Evolutionary conservation across 2,888 invertebrate genomes (phyloP).

Genomic region (Leuctra nigra): DNA sequence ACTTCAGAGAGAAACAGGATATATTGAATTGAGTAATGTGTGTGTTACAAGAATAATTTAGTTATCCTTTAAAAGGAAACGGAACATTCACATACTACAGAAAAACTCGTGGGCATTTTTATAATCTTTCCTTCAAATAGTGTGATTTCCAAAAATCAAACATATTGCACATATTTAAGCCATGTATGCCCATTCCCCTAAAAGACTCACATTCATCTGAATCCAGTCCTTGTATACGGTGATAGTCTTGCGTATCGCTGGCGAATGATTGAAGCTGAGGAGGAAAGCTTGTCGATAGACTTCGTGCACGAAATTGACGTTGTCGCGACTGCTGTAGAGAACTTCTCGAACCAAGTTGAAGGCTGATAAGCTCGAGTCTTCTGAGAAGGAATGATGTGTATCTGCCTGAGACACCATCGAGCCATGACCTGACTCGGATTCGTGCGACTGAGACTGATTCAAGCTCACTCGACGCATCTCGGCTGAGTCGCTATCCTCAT

Average conservation of each 20-base stretch:
- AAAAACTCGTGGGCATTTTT: too few relatives aligned
- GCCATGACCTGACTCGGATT: slow-evolving; percentile 29
- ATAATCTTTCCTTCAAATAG: too few relatives aligned
- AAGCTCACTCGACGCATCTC: slow-evolving; percentile 42
- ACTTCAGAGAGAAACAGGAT: too few relatives aligned
- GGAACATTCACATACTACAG: too few relatives aligned
- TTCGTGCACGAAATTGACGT: slow-evolving; percentile 92
- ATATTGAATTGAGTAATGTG: too few relatives aligned
- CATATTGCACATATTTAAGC: too few relatives aligned
- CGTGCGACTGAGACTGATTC: slow-evolving; percentile 34
- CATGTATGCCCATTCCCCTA: too few relatives aligned
- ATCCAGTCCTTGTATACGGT: slow-evolving; percentile 95
- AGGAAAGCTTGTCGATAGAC: slow-evolving; percentile 89
- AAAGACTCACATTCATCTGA: slow-evolving; percentile 64
- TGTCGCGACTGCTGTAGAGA: slow-evolving; percentile 78
- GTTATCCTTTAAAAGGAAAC: background rate
- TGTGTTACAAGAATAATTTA: too few relatives aligned
- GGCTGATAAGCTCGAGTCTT: slow-evolving; percentile 39
- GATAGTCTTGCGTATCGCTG: slow-evolving; percentile 82
- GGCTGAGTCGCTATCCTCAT: slow-evolving; percentile 38
- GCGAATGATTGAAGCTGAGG: slow-evolving; percentile 80
- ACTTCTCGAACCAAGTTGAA: slow-evolving; percentile 77
- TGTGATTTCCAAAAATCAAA: too few relatives aligned
- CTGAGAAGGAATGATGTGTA: slow-evolving; percentile 22
- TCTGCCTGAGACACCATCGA: slow-evolving; percentile 25